A percentile compares a stretch with the other conserved stretches of the same genome.
phyloP scores from a whole-genome alignment of 2,888 invertebrate genomes.

The Mantis religiosa region DNA sequence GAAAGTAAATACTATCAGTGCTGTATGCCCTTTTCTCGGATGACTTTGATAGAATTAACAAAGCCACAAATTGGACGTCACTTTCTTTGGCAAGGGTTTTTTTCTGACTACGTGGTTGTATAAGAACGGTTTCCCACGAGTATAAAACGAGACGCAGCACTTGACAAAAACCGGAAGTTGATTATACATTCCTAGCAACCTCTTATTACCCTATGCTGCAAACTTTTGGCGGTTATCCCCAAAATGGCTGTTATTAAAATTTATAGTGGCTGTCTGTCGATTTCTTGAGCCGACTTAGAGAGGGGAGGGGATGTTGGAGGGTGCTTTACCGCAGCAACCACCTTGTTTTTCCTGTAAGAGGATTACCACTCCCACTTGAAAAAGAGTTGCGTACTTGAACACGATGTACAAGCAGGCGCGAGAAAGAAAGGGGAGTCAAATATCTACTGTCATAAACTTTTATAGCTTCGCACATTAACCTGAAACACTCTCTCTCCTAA shows the following conservation, averaged over 20 bases:
- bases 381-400: neutral
- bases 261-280: conserved; percentile 12
- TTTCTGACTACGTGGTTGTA: neutral
- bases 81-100: neutral
- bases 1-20: too few relatives aligned
- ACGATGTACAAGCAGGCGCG: neutral
- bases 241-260: conserved; percentile 14
- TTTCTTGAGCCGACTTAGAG: neutral
- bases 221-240: neutral
- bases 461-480: neutral
- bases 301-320: neutral
- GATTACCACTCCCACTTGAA: neutral
- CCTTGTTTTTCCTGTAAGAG: conserved; percentile 4
- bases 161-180: neutral
- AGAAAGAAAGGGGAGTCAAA: neutral
- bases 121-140: neutral
- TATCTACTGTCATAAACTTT: neutral
- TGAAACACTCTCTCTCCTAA: too few relatives aligned
- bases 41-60: neutral
- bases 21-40: too few relatives aligned
- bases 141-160: neutral
- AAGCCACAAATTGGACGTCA: neutral
- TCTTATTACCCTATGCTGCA: neutral
- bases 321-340: neutral
- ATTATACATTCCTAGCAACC: neutral